Percentiles rank a stretch among this genome's conserved stretches.
Evolutionary conservation across 2,113 vertebrate genomes (phyloP).

Genomic region (Ophthalmolycus amberensis): DNA sequence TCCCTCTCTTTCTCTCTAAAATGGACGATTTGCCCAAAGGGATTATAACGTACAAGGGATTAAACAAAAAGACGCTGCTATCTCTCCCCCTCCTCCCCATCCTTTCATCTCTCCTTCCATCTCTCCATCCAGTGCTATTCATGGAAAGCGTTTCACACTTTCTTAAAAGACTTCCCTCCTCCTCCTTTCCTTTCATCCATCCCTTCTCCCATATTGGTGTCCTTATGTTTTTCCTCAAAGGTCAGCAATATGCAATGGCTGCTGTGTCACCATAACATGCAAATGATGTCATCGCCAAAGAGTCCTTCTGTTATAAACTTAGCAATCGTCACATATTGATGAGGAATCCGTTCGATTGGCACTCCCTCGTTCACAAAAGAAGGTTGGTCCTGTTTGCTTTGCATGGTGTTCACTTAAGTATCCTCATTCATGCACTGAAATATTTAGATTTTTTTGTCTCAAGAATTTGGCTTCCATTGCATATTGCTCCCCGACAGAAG

Average conservation of each 20-base stretch:
- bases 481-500: slow-evolving; percentile 53
- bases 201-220: slow-evolving; percentile 18
- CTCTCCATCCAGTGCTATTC: slow-evolving; percentile 53
- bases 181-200: slow-evolving; percentile 15
- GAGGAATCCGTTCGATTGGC: slow-evolving; percentile 11
- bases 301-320: slow-evolving; percentile 37
- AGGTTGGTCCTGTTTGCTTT: slow-evolving; percentile 15
- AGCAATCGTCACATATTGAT: neutral
- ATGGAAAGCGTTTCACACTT: slow-evolving; percentile 52
- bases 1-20: slow-evolving; percentile 56
- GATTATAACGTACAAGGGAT: slow-evolving; percentile 65
- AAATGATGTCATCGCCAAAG: slow-evolving; percentile 43
- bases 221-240: slow-evolving; percentile 31
- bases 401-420: slow-evolving; percentile 8
- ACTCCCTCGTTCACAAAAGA: slow-evolving; percentile 6
- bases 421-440: slow-evolving; percentile 13
- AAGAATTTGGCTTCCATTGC: slow-evolving; percentile 54
- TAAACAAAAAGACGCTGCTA: slow-evolving; percentile 75
- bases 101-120: slow-evolving; percentile 58
- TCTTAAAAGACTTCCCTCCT: slow-evolving; percentile 34
- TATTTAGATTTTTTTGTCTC: neutral
- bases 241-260: slow-evolving; percentile 70
- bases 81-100: slow-evolving; percentile 33
- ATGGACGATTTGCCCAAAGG: slow-evolving; percentile 61
- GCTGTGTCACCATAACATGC: slow-evolving; percentile 25